phyloP scores from a whole-genome alignment of 2,797 vertebrate species.

The Aldrovandia affinis region DNA sequence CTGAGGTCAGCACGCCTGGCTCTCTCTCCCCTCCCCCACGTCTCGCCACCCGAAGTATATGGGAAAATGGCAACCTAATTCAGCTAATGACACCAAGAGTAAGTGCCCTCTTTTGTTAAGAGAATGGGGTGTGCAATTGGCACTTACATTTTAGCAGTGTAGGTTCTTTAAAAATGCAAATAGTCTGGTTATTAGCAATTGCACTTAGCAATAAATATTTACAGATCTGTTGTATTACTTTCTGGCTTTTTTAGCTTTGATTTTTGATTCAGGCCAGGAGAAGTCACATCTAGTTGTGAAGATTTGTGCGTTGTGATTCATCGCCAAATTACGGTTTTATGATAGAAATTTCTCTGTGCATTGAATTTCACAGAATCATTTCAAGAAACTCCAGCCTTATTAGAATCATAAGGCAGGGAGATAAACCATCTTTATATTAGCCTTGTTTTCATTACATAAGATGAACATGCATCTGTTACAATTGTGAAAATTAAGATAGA shows the following conservation, averaged over 20 bases:
- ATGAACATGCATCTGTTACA: not conserved
- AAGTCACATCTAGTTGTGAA: not conserved
- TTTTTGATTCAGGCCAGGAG: not conserved
- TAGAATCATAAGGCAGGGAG: not conserved
- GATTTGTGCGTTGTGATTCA: no score
- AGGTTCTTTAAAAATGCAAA: constrained; percentile 15
- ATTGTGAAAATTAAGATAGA: no score
- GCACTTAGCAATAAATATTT: constrained; percentile 4
- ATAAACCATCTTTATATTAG: not conserved
- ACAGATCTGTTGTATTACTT: not conserved
- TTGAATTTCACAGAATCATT: not conserved
- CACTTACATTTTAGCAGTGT: not conserved
- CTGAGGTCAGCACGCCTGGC: not conserved
- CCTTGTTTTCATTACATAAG: constrained; percentile 6
- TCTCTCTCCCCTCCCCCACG: not conserved
- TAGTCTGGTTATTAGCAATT: constrained; percentile 5
- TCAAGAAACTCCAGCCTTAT: not conserved
- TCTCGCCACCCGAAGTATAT: not conserved
- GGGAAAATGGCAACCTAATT: constrained; percentile 13
- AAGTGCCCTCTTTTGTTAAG: constrained; percentile 1
- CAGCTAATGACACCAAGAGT: not conserved
- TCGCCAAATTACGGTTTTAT: no score
- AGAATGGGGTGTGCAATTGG: constrained; percentile 16
- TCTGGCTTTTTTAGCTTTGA: not conserved
- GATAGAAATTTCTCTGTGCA: no score